Conservation (phyloP, 2,797 vertebrate species). For the Bovichtus diacanthus region DNA sequence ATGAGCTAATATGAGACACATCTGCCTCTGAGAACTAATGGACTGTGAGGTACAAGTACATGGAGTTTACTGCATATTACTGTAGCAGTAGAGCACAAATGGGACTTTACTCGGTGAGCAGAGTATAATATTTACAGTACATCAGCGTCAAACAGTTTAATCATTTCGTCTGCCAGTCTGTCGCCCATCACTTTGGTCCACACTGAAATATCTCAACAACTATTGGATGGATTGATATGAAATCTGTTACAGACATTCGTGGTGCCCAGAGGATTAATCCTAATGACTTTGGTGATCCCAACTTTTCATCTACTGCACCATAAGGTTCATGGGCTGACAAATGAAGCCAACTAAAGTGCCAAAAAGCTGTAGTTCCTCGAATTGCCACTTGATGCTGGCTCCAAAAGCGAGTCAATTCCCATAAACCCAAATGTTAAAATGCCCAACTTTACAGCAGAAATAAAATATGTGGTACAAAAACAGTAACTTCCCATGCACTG, state of each 20-base stretch:
- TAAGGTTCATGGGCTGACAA: too few species aligned
- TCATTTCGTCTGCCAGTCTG: not conserved
- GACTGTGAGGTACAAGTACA: constrained; percentile 18
- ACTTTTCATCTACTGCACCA: not conserved
- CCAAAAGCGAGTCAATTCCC: too few species aligned
- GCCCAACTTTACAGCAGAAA: too few species aligned
- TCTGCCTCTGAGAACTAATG: constrained; percentile 55
- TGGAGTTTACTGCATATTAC: constrained; percentile 10
- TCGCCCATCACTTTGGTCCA: not conserved
- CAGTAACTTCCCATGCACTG: too few species aligned
- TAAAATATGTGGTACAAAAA: too few species aligned
- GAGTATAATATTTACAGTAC: not conserved
- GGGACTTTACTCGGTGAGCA: not conserved
- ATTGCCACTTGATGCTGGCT: too few species aligned
- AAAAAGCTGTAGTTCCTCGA: too few species aligned
- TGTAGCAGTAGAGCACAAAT: constrained; percentile 8
- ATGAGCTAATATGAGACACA: constrained; percentile 53
- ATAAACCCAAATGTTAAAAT: too few species aligned
- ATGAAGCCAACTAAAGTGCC: too few species aligned
- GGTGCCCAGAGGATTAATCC: not conserved
- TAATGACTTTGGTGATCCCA: too few species aligned
- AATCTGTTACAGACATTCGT: not conserved
- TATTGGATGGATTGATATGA: not conserved
- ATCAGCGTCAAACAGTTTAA: not conserved
- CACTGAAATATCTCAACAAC: not conserved